phyloP scores from a whole-genome alignment of 2,113 vertebrate species.

The Ranitomeya variabilis region DNA sequence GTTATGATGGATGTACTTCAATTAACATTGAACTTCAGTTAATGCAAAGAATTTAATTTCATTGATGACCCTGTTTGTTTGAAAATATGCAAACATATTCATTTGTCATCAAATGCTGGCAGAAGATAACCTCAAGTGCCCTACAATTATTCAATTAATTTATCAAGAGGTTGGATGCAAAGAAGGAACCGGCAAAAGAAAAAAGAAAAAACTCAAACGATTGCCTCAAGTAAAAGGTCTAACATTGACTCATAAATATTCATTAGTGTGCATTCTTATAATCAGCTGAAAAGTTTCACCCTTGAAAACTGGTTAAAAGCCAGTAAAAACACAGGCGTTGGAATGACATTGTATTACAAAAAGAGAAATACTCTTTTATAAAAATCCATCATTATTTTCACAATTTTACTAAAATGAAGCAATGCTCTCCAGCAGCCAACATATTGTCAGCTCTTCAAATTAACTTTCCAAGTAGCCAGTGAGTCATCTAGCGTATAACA shows the following conservation, averaged over 20 bases:
- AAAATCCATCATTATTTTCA: background rate
- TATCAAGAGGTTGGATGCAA: background rate
- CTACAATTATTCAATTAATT: constrained; percentile 36
- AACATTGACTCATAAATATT: constrained; percentile 24
- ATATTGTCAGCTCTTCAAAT: background rate
- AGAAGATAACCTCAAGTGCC: constrained; percentile 6
- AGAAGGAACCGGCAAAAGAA: background rate
- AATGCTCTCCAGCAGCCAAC: background rate
- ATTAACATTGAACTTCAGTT: background rate
- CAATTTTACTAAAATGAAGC: constrained; percentile 2
- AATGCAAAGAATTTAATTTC: background rate
- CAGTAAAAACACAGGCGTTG: background rate
- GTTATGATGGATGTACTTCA: background rate
- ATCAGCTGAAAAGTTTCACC: constrained; percentile 26
- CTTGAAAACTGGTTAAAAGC: constrained; percentile 35
- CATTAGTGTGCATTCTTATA: background rate
- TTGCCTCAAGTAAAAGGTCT: constrained; percentile 12
- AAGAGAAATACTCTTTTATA: background rate
- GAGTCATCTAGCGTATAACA: background rate
- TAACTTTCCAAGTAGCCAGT: background rate
- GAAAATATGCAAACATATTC: constrained; percentile 18
- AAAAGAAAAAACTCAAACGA: background rate
- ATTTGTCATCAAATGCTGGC: background rate
- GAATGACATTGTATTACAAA: background rate
- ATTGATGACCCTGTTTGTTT: background rate